Percentiles rank a stretch among this genome's conserved stretches.
Evolutionary conservation across 2,888 invertebrate species (phyloP).

Genomic region (Acleris holmiana): DNA sequence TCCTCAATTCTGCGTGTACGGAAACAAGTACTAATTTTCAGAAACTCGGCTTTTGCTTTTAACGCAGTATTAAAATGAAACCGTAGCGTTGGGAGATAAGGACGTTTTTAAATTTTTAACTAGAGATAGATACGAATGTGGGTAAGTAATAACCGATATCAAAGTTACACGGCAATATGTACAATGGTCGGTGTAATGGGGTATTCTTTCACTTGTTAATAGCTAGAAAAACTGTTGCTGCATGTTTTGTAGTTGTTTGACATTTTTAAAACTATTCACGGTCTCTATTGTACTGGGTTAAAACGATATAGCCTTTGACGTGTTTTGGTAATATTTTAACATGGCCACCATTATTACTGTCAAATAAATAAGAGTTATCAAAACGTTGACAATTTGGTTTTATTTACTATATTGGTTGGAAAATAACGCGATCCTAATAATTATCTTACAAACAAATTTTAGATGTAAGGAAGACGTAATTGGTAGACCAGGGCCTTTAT

Average conservation of each 20-base stretch:
- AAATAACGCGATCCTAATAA: too few species aligned
- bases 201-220: conserved; percentile 48
- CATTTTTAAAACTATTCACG: too few species aligned
- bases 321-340: too few species aligned
- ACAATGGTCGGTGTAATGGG: conserved; percentile 41
- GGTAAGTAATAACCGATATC: background rate
- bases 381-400: too few species aligned
- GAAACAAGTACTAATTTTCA: conserved; percentile 3
- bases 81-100: background rate
- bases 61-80: background rate
- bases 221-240: conserved; percentile 40
- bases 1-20: conserved; percentile 16
- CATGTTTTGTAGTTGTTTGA: background rate
- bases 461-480: too few species aligned
- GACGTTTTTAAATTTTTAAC: background rate
- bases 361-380: too few species aligned
- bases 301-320: too few species aligned
- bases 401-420: too few species aligned
- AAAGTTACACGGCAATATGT: conserved; percentile 37
- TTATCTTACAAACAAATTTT: too few species aligned
- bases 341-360: too few species aligned
- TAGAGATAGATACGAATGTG: background rate
- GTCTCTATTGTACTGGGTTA: too few species aligned
- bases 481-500: too few species aligned
- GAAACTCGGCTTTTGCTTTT: background rate